Conservation (phyloP, 2,797 vertebrate species). For the Anisognathus igniventris region DNA sequence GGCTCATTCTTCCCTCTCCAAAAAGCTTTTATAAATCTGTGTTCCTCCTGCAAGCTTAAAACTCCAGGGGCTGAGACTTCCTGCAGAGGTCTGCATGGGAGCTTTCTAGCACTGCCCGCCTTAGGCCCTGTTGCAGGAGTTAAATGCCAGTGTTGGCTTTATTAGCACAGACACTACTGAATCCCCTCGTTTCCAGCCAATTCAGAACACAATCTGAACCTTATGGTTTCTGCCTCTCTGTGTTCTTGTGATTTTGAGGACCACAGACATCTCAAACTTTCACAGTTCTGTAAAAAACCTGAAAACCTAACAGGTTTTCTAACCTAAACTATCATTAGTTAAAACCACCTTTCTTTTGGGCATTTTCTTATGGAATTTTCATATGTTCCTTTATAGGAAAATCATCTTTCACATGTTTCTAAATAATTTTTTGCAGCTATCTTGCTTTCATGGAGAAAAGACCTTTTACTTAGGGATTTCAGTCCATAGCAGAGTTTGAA, state of each 20-base stretch:
- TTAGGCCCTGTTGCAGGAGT: background rate
- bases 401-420: background rate
- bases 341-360: background rate
- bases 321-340: background rate
- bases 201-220: background rate
- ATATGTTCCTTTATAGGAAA: background rate
- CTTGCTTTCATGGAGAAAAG: background rate
- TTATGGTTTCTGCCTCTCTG: background rate
- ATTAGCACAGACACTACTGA: background rate
- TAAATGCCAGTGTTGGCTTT: background rate
- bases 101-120: background rate
- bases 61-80: background rate
- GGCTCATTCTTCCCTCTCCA: background rate
- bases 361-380: background rate
- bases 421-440: background rate
- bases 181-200: background rate
- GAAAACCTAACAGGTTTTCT: background rate
- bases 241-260: background rate
- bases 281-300: background rate
- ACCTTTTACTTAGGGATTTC: background rate
- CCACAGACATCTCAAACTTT: background rate
- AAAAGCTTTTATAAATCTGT: background rate
- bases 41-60: background rate
- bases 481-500: background rate
- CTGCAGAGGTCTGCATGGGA: background rate